These are phyloP conservation scores for Fragum fragum DNA, from an alignment of 2,888 invertebrate genomes.

Conservation along the genomic window DNA sequence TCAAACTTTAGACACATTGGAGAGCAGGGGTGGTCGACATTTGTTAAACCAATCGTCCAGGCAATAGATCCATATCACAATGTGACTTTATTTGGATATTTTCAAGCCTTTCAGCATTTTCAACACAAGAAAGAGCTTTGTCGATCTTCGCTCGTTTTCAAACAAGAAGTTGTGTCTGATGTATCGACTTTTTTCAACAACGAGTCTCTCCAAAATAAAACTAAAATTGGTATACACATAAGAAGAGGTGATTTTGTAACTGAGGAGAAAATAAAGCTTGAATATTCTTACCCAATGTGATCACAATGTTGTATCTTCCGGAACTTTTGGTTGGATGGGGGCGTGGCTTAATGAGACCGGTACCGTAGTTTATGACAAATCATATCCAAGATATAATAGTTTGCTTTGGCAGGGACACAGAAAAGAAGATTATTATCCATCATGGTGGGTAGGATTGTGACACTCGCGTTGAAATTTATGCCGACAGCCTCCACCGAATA, in stretches of 20 bases:
- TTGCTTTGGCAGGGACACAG: constrained; percentile 62
- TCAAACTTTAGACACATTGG: background rate
- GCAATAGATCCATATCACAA: constrained; percentile 36
- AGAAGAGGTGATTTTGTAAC: constrained; percentile 70
- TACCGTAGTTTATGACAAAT: constrained; percentile 69
- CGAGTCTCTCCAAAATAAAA: constrained; percentile 25
- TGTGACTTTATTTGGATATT: constrained; percentile 71
- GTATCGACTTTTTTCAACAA: constrained; percentile 37
- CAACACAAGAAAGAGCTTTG: constrained; percentile 46
- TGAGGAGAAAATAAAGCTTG: no score
- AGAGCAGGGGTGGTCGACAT: background rate
- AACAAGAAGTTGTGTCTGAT: constrained; percentile 38
- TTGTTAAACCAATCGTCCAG: background rate
- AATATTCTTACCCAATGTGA: constrained; percentile 71
- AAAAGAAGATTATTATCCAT: constrained; percentile 69
- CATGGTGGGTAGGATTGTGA: constrained; percentile 66
- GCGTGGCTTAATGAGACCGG: constrained; percentile 80
- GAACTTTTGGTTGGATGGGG: constrained; percentile 84
- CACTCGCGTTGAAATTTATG: no score
- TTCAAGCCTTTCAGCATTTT: constrained; percentile 78
- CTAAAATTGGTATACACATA: constrained; percentile 63
- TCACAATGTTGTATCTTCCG: constrained; percentile 87
- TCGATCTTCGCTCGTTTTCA: constrained; percentile 66
- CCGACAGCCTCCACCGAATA: no score
- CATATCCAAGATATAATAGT: constrained; percentile 61